Percentiles rank a stretch among this genome's conserved stretches.
Conservation (phyloP, 2,113 vertebrate genomes). For the Phasianus colchicus region DNA sequence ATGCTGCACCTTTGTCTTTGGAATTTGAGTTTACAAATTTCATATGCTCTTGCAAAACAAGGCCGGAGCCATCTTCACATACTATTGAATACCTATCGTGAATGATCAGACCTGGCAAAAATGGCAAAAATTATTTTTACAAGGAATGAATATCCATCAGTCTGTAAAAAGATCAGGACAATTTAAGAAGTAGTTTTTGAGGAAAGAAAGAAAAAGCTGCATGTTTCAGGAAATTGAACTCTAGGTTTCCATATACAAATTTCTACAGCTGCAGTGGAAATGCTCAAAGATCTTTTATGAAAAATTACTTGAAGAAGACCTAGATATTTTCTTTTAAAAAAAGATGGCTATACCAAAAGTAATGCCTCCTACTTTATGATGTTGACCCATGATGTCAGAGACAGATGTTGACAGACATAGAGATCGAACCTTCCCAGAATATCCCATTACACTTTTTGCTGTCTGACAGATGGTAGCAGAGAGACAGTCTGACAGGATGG, state of each 20-base stretch:
- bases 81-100: rapidly evolving
- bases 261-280: neutral
- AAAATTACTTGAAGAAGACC: neutral
- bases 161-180: neutral
- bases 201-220: neutral
- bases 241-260: neutral
- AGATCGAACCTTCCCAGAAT: too few relatives aligned
- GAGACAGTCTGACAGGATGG: too few relatives aligned
- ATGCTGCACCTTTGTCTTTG: neutral
- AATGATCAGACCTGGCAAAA: rapidly evolving
- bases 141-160: neutral
- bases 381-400: too few relatives aligned
- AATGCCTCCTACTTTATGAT: too few relatives aligned
- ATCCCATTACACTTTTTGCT: too few relatives aligned
- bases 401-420: too few relatives aligned
- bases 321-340: neutral
- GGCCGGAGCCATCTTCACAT: rapidly evolving
- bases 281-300: neutral
- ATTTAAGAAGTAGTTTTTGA: neutral
- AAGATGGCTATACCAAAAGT: too few relatives aligned
- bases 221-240: neutral
- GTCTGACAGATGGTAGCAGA: too few relatives aligned
- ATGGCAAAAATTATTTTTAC: neutral
- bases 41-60: neutral
- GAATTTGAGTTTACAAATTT: neutral